phyloP scores from a whole-genome alignment of 2,888 invertebrate species.

The Mayetiola destructor region DNA sequence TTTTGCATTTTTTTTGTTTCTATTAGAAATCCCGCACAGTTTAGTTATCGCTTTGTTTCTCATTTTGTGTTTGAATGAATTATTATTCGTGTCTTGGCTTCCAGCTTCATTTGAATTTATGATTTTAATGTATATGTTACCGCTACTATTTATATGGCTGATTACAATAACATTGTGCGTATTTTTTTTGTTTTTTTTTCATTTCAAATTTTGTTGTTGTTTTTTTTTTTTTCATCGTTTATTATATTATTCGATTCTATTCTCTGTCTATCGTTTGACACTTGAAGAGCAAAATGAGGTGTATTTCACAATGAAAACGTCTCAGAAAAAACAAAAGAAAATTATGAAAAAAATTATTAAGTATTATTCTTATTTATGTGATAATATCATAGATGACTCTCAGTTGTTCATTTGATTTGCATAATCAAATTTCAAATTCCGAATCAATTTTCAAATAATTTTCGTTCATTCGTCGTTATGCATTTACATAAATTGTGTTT shows the following conservation, averaged over 20 bases:
- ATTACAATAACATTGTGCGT: not conserved
- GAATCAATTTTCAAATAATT: not conserved
- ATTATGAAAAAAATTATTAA: too few relatives aligned
- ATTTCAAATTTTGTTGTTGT: not conserved
- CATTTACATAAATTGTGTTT: not conserved
- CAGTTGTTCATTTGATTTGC: not conserved
- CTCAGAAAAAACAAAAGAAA: too few relatives aligned
- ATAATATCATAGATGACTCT: not conserved
- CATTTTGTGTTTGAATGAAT: too few relatives aligned
- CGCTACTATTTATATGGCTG: slow-evolving; percentile 11
- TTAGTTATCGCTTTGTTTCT: too few relatives aligned
- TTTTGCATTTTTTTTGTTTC: too few relatives aligned
- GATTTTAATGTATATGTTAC: not conserved
- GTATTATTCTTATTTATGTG: not conserved
- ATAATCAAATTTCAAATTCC: not conserved
- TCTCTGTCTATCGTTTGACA: too few relatives aligned
- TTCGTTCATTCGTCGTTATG: not conserved
- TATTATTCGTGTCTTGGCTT: too few relatives aligned
- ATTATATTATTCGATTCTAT: too few relatives aligned
- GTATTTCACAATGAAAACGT: too few relatives aligned
- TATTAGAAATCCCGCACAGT: too few relatives aligned
- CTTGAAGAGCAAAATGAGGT: too few relatives aligned
- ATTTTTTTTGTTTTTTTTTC: not conserved
- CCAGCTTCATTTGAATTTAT: too few relatives aligned
- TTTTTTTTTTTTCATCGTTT: not conserved